These are phyloP conservation scores for Drosophila aff. DNA, from an alignment of 1,140 invertebrate species.

Conservation along the genomic window DNA sequence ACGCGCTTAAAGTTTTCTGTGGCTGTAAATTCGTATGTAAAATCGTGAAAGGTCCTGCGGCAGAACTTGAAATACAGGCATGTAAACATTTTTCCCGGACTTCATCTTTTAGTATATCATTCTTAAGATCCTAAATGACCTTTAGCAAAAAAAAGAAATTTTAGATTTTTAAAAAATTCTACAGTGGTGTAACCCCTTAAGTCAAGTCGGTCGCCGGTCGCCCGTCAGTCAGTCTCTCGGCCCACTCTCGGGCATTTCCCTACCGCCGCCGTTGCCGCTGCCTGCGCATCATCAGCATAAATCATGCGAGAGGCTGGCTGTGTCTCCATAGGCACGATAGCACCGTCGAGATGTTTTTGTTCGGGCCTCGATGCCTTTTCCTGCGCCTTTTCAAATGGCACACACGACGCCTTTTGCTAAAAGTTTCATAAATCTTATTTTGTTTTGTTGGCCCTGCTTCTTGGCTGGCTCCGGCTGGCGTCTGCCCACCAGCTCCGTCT, in stretches of 20 bases:
- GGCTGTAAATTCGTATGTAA: too few species aligned
- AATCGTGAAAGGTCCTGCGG: too few species aligned
- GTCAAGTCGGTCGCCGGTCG: constrained; percentile 19
- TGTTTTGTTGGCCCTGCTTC: constrained; percentile 57
- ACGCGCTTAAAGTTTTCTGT: too few species aligned
- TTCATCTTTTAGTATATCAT: too few species aligned
- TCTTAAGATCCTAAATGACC: too few species aligned
- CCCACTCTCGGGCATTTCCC: constrained; percentile 48
- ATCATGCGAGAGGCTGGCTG: constrained; percentile 60
- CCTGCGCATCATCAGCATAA: constrained; percentile 77
- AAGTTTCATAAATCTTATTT: constrained; percentile 83
- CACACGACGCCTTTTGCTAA: constrained; percentile 75
- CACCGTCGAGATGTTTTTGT: constrained; percentile 32
- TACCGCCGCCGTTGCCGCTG: constrained; percentile 14
- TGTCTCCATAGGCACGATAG: constrained; percentile 42
- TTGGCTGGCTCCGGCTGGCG: constrained; percentile 46
- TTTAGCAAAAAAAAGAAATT: too few species aligned
- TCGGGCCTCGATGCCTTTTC: constrained; percentile 39
- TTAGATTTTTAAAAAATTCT: too few species aligned
- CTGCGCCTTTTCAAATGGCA: constrained; percentile 63
- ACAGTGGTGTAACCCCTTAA: too few species aligned
- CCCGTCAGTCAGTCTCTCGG: constrained; percentile 23
- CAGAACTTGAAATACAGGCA: too few species aligned
- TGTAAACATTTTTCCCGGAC: too few species aligned
- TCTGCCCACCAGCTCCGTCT: constrained; percentile 57